Conservation (phyloP, 2,888 invertebrate genomes). For the Scaptomyza parva region DNA sequence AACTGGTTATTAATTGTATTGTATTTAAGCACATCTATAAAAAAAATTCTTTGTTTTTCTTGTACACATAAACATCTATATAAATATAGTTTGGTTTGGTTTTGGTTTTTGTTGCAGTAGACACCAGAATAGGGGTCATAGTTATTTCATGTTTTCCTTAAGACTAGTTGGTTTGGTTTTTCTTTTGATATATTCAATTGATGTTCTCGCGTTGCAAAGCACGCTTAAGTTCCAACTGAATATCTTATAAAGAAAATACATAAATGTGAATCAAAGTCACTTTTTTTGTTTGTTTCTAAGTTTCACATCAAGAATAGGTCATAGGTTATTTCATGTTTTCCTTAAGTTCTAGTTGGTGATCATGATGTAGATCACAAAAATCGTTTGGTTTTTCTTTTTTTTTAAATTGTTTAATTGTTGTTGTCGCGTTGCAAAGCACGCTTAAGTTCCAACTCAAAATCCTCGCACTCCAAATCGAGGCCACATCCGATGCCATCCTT, state of each 20-base stretch:
- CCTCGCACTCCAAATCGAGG: constrained; percentile 45
- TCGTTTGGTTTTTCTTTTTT: too few species aligned
- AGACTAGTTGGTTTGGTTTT: too few species aligned
- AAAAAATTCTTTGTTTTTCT: constrained; percentile 29
- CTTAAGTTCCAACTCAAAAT: constrained; percentile 63
- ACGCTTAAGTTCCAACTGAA: too few species aligned
- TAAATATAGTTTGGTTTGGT: constrained; percentile 25
- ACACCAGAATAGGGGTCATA: constrained; percentile 30
- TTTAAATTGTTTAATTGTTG: constrained; percentile 8
- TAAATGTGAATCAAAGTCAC: too few species aligned
- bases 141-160: neutral
- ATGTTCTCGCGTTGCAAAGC: too few species aligned
- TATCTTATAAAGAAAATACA: too few species aligned
- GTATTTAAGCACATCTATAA: constrained; percentile 63
- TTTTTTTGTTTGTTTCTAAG: too few species aligned
- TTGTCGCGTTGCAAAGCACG: constrained; percentile 36
- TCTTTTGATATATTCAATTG: too few species aligned
- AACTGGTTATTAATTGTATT: constrained; percentile 55
- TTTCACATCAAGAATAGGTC: too few species aligned
- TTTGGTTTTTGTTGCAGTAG: constrained; percentile 38
- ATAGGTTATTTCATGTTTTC: too few species aligned
- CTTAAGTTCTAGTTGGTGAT: constrained; percentile 4
- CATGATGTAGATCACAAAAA: neutral
- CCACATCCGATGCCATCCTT: constrained; percentile 31
- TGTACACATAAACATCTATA: constrained; percentile 40